phyloP scores from a whole-genome alignment of 1,140 invertebrate genomes.

The Aphelinus atriplicis region DNA sequence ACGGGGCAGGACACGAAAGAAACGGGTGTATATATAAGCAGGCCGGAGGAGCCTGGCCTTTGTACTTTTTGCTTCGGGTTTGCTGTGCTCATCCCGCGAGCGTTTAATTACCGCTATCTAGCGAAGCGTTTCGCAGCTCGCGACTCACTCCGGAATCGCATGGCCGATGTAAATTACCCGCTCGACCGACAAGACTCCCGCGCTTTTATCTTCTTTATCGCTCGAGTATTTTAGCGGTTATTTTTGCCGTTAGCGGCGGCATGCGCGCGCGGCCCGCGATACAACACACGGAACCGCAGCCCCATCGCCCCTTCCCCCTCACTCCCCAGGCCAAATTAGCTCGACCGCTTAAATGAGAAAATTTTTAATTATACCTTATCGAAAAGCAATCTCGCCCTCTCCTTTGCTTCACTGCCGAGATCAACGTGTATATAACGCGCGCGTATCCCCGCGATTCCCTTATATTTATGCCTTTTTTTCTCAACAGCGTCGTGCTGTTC shows the following conservation, averaged over 20 bases:
- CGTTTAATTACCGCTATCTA: slow-evolving; percentile 66
- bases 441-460: neutral
- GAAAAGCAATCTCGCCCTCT: slow-evolving; percentile 62
- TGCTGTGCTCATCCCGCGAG: slow-evolving; percentile 2
- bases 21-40: neutral
- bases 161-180: slow-evolving; percentile 63
- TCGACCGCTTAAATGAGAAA: slow-evolving; percentile 63
- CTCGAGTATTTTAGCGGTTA: slow-evolving; percentile 64
- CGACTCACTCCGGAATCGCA: slow-evolving; percentile 61
- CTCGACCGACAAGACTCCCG: slow-evolving; percentile 47
- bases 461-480: slow-evolving; percentile 8
- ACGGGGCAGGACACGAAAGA: neutral
- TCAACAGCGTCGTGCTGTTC: neutral
- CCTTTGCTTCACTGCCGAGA: slow-evolving; percentile 21
- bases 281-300: slow-evolving; percentile 43
- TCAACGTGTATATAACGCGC: slow-evolving; percentile 9
- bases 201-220: slow-evolving; percentile 66
- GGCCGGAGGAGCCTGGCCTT: neutral
- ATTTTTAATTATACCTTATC: slow-evolving; percentile 69
- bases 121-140: slow-evolving; percentile 56
- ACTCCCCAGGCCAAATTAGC: slow-evolving; percentile 57
- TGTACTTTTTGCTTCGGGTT: slow-evolving; percentile 19
- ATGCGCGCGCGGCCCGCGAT: slow-evolving; percentile 41
- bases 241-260: slow-evolving; percentile 60
- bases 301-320: neutral